Conservation (phyloP, 1,140 invertebrate species). For the Penaeus japonicus region DNA sequence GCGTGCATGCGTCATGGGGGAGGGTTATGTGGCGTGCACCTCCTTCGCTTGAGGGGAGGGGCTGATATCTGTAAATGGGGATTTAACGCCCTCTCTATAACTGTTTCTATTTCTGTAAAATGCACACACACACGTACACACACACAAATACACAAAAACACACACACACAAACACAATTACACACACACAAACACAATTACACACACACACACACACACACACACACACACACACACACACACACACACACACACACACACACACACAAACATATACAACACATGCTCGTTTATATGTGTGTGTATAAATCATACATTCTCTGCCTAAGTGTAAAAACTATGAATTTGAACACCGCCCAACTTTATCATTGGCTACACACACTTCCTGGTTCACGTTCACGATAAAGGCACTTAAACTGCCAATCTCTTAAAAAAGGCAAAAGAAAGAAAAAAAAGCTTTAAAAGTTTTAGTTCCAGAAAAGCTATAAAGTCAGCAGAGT, state of each 20-base stretch:
- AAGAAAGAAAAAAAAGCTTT: too few relatives aligned
- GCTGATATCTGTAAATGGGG: neutral
- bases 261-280: neutral
- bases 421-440: too few relatives aligned
- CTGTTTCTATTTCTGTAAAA: neutral
- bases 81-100: neutral
- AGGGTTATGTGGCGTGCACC: too few relatives aligned
- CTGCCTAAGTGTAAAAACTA: neutral
- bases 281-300: neutral
- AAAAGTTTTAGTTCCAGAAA: too few relatives aligned
- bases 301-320: neutral
- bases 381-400: too few relatives aligned
- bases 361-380: neutral
- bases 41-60: too few relatives aligned
- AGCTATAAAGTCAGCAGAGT: too few relatives aligned
- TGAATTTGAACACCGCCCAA: neutral
- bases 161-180: neutral
- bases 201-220: neutral
- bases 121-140: neutral
- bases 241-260: neutral
- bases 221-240: neutral
- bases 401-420: too few relatives aligned
- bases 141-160: neutral
- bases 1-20: too few relatives aligned
- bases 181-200: neutral